Evolutionary conservation across 2,113 vertebrate genomes (phyloP).

Genomic region (Passerina amoena): DNA sequence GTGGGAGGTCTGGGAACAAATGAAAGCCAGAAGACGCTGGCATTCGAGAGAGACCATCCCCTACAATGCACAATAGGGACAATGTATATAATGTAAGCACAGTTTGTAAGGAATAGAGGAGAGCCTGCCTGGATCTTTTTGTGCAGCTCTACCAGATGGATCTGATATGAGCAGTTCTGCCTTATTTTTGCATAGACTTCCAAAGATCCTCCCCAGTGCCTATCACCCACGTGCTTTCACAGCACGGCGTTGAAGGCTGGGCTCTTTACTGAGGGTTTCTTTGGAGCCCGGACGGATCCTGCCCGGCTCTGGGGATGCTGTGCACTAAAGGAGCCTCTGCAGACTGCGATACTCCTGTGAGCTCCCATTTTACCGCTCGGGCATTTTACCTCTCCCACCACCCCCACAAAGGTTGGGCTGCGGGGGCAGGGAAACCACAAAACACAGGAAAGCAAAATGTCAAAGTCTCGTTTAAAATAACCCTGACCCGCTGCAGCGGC

Average conservation of each 20-base stretch:
- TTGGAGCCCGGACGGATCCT: not conserved
- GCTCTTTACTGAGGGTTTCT: not conserved
- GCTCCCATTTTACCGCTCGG: not conserved
- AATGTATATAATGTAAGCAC: not conserved
- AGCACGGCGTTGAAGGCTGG: not conserved
- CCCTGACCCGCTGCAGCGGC: not conserved
- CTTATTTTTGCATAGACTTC: not conserved
- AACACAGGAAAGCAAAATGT: not conserved
- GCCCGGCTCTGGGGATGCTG: not conserved
- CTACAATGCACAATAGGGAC: conserved; percentile 52
- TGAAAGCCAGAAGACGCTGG: conserved; percentile 53
- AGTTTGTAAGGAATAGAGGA: not conserved
- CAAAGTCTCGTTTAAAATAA: not conserved
- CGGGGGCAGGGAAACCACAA: not conserved
- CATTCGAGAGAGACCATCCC: conserved; percentile 27
- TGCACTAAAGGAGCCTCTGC: not conserved
- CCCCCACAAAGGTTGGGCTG: not conserved
- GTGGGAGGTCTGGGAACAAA: conserved; percentile 68
- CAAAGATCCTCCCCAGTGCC: not conserved
- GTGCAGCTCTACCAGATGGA: not conserved
- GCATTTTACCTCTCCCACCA: not conserved
- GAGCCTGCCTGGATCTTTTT: not conserved
- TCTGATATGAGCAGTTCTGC: not conserved
- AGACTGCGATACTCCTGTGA: not conserved
- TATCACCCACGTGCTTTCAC: not conserved